These are phyloP conservation scores for Syngnathoides biaculeatus DNA, from an alignment of 2,113 vertebrate species.

Conservation along the genomic window DNA sequence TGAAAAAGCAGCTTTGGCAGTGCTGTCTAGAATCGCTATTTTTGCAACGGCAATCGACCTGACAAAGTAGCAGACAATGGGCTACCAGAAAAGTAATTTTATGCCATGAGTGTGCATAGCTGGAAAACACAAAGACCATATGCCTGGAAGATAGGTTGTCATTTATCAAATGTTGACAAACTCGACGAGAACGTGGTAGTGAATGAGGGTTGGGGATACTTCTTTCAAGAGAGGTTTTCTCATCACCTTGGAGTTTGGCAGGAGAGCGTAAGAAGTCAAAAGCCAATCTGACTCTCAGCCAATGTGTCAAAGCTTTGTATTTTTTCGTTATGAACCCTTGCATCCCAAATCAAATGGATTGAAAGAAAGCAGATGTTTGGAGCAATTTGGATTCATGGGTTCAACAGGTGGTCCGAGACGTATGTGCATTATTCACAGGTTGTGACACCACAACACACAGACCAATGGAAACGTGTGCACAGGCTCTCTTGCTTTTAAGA, in stretches of 20 bases:
- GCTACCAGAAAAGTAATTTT: not conserved
- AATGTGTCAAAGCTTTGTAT: slow-evolving; percentile 10
- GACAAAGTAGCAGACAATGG: not conserved
- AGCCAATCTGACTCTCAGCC: slow-evolving; percentile 5
- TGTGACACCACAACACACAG: slow-evolving; percentile 55
- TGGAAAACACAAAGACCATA: not conserved
- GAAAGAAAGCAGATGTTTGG: slow-evolving; percentile 36
- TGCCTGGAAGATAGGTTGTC: not conserved
- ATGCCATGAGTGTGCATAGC: too few species aligned
- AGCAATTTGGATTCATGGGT: slow-evolving; percentile 22
- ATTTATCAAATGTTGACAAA: not conserved
- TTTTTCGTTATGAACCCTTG: slow-evolving; percentile 13
- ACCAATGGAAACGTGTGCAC: slow-evolving; percentile 52
- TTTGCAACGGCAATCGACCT: not conserved
- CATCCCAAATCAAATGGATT: slow-evolving; percentile 23
- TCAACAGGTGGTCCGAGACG: slow-evolving; percentile 41
- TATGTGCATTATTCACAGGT: slow-evolving; percentile 39
- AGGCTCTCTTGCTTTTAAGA: slow-evolving; percentile 13
- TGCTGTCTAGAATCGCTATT: not conserved
- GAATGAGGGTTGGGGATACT: slow-evolving; percentile 2
- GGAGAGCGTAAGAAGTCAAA: slow-evolving; percentile 3
- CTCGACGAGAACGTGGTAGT: not conserved
- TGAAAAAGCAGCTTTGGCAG: not conserved
- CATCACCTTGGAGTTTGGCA: slow-evolving; percentile 7
- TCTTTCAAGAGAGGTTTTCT: slow-evolving; percentile 6